Evolutionary conservation across 2,113 vertebrate species (phyloP), one percentile per base, ranked within the genome.

Genomic region (Clupea harengus): DNA sequence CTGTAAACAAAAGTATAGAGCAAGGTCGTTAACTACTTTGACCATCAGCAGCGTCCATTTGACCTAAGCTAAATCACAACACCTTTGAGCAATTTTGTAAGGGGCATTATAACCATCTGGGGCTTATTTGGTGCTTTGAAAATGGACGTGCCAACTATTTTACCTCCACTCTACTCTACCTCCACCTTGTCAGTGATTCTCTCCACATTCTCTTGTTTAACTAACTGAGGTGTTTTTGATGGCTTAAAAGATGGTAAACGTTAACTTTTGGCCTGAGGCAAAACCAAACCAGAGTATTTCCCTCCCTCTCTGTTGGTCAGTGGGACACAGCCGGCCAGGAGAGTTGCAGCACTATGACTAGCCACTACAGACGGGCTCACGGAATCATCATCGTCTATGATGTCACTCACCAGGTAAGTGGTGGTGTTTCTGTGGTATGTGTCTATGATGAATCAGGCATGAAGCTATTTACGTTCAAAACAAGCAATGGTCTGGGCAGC

Each of bases 311-410:
- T 13, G 2, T 0, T 89, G 6, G 9, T 81, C 86, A 99, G 98
- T 99, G 98, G 98, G 98, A 99, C 94, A 99, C 98, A 1, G 98
- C 98, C 10, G 98, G 98, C 83, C 98, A 99, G 91, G 98, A 99
- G 93, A 95, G 98, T 93, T 99, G 99, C 93, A 96, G 98, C 91
- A 99, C 98, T 83, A 99, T 99, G 86, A 99, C 98, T 95, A 99
- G 98, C 93, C 99, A 99, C 91, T 99, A 99, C 96, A 96, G 98
- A 95, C 97, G 98, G 8, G 98, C 98, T 45, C 98, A 99, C 81
- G 98, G 98, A 86, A 99, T 99, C 94, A 99, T 99, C 92, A 97
- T 99, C 81, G 98, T 99, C 85, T 99, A 98, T 90, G 98, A 99
- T 92, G 97, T 99, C 89, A 99, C 98, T 39, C 98, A 99, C 90